Evolutionary conservation across 2,888 invertebrate species (phyloP), one percentile per base, ranked within the genome.

Genomic region (Diarsia mendica): DNA sequence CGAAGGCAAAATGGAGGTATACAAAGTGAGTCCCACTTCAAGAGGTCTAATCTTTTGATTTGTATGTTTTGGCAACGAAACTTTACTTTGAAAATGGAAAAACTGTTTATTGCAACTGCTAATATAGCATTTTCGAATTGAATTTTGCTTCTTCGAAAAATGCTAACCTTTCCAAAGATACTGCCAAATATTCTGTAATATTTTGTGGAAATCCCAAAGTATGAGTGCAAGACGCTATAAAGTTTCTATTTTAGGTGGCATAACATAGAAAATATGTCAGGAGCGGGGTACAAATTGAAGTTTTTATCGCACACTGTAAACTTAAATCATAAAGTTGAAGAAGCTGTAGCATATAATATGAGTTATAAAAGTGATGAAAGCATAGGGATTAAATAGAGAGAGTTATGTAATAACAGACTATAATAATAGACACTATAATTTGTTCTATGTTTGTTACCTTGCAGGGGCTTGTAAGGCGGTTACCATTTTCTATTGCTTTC

Each of bases 1-100:
- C 70, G 13, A 11, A 72, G 53, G 46, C 67, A 46, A 77, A 72
- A 74, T 73, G 48, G 60, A 74, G n/a, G 33, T n/a, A 71, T 65
- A 61, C 49, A 68, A 58, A 70, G 63, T 39, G 20, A 46, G 53
- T n/a, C 20, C 58, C 18, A 48, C n/a, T 73, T 69, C 39, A 68
- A 69, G 53, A 23, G 23, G n/a, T 63, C 60, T 66, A 70, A 84
- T 70, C 53, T 71, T 39, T 23, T 64, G 67, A 75, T 82, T 60
- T 79, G 33, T 78, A 55, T 46, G 49, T 66, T 75, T 81, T 83
- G 79, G 58, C 66, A 77, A 67, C n/a, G 39, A 58, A 74, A 64
- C 33, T 64, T 39, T 13, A 61, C 18, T 67, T 15, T 4, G n/a
- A 15, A 49, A 71, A 53, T 67, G 9, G 18, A 61, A 61, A 67